These are phyloP conservation scores for Amblyraja radiata DNA, from an alignment of 2,797 vertebrate genomes.

Conservation along the genomic window DNA sequence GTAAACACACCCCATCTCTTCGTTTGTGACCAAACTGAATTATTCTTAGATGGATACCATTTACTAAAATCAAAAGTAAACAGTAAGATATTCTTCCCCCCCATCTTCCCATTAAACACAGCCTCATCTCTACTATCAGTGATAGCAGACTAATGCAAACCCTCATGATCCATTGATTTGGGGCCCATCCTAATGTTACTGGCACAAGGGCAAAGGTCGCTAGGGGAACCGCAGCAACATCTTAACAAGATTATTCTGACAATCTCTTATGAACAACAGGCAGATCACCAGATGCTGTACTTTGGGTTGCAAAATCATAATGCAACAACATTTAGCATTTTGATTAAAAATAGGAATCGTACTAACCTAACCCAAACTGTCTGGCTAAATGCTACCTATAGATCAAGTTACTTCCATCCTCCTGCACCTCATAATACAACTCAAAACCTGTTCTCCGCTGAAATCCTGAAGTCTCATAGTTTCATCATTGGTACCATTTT, in stretches of 20 bases:
- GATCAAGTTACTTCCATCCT: background rate
- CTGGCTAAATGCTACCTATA: background rate
- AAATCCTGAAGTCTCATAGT: background rate
- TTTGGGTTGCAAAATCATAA: background rate
- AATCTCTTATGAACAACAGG: conserved; percentile 43
- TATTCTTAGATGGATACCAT: conserved; percentile 36
- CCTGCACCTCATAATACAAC: background rate
- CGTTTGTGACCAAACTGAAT: conserved; percentile 36
- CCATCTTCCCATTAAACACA: conserved; percentile 47
- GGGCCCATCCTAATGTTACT: conserved; percentile 57
- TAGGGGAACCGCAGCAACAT: conserved; percentile 55
- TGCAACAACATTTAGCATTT: background rate
- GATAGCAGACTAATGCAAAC: conserved; percentile 29
- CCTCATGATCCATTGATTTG: conserved; percentile 63
- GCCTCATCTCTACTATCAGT: conserved; percentile 45
- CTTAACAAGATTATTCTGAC: conserved; percentile 57
- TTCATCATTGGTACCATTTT: background rate
- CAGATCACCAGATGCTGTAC: conserved; percentile 9
- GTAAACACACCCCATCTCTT: conserved; percentile 32
- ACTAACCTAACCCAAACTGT: background rate
- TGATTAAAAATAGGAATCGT: background rate
- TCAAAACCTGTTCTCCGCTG: background rate
- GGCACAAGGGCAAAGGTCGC: conserved; percentile 57
- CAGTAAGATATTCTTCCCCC: conserved; percentile 41
- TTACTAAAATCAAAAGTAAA: conserved; percentile 43